Evolutionary conservation across 2,113 vertebrate genomes (phyloP).

Genomic region (Oryzias melastigma): DNA sequence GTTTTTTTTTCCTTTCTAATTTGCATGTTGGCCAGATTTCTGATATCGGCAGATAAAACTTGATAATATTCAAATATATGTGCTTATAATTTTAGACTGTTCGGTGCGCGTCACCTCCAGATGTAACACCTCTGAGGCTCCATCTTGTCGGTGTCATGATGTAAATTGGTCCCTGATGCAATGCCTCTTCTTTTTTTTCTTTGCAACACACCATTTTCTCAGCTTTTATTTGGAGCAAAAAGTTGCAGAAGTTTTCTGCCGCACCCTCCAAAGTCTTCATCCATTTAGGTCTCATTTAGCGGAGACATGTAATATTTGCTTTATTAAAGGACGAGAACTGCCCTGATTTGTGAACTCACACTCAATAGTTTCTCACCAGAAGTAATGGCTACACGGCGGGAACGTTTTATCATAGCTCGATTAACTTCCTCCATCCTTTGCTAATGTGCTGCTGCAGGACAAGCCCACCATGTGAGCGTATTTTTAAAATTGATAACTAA

Average conservation of each 20-base stretch:
- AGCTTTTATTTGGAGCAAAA: slow-evolving; percentile 30
- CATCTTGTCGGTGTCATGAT: slow-evolving; percentile 59
- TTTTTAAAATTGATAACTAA: no score
- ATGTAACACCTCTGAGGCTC: slow-evolving; percentile 62
- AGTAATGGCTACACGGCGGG: no score
- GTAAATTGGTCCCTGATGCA: slow-evolving; percentile 64
- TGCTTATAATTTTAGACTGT: slow-evolving; percentile 51
- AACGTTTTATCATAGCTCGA: no score
- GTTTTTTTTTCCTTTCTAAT: slow-evolving; percentile 5
- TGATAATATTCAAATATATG: slow-evolving; percentile 63
- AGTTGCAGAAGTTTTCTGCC: slow-evolving; percentile 16
- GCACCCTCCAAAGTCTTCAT: slow-evolving; percentile 15
- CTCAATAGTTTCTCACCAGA: neutral
- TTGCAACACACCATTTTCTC: slow-evolving; percentile 44
- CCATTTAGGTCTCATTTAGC: neutral
- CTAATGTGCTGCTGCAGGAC: no score
- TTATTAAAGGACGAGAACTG: neutral
- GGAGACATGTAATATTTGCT: neutral
- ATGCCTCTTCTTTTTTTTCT: slow-evolving; percentile 34
- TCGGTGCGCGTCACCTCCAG: slow-evolving; percentile 56
- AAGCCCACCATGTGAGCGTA: no score
- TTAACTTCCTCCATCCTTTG: no score
- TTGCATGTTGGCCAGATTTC: slow-evolving; percentile 35
- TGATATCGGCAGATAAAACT: slow-evolving; percentile 41
- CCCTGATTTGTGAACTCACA: neutral